Evolutionary conservation across 2,888 invertebrate species (phyloP), one percentile per base, ranked within the genome.

Genomic region (Parnassius mnemosyne): DNA sequence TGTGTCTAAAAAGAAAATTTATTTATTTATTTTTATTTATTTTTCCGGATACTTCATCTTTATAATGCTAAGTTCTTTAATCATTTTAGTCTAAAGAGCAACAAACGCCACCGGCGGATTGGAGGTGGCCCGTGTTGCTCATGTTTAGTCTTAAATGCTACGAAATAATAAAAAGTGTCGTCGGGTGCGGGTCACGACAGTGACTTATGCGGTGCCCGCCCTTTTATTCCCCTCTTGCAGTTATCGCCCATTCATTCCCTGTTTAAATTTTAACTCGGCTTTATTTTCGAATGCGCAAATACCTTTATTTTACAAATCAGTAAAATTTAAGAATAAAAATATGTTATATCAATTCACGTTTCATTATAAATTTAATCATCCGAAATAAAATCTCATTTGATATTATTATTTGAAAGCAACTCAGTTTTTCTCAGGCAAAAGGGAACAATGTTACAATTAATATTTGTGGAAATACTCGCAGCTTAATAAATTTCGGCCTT

Each of bases 151-250:
- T 5, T 34, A 34, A 34, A 34, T 71, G 72, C 72, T 12, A 75
- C 70, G 76, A 79, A 81, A 75, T 79, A 83, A 46, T 16, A 46
- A 86, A 88, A 87, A 12, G 84, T 72, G 81, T 79, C 78, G 80
- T 72, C 72, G 65, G 77, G 74, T 75, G 71, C 77, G 80, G 84
- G 75, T 73, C 71, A 72, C 86, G 89, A 89, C 89, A 88, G 83
- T 89, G 89, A 89, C 81, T 85, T 89, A 89, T 88, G 84, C 81
- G 79, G 72, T 76, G 73, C 74, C 80, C 82, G 80, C 83, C 84
- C 82, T 81, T 80, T 81, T 73, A 70, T 76, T 79, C 77, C 83
- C 79, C 78, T 71, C 77, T 75, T 79, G 79, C 84, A 80, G 80
- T 84, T 81, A 84, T 83, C 80, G 80, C 80, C n/a, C n/a, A n/a